phyloP scores from a whole-genome alignment of 2,888 invertebrate species.

The Pandemis cinnamomeana region DNA sequence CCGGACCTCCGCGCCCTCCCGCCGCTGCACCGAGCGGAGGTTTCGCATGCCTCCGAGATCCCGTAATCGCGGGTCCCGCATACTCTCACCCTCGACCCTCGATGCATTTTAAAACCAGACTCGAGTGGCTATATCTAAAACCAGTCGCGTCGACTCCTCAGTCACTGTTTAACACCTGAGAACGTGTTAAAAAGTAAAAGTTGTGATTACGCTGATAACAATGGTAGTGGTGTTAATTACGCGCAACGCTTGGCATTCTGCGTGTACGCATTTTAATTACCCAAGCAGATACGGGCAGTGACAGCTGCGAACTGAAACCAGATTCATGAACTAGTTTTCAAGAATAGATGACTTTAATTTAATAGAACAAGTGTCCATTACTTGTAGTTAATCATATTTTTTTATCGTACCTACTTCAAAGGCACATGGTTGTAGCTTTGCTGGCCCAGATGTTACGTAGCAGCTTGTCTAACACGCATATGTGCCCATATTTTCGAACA shows the following conservation, averaged over 20 bases:
- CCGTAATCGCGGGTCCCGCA: conserved; percentile 35
- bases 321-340: conserved; percentile 36
- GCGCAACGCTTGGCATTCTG: conserved; percentile 30
- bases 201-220: conserved; percentile 27
- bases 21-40: conserved; percentile 40
- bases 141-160: neutral
- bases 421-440: neutral
- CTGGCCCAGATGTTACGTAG: neutral
- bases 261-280: conserved; percentile 35
- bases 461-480: too few species aligned
- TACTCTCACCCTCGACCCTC: conserved; percentile 11
- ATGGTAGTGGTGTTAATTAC: conserved; percentile 32
- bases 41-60: conserved; percentile 53
- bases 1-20: conserved; percentile 39
- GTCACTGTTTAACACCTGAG: conserved; percentile 5
- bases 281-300: conserved; percentile 27
- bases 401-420: conserved; percentile 5
- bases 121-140: too few species aligned
- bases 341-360: conserved; percentile 31
- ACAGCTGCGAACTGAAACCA: conserved; percentile 33
- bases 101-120: neutral
- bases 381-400: conserved; percentile 10
- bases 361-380: conserved; percentile 24
- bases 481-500: too few species aligned
- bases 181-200: conserved; percentile 36